phyloP scores from a whole-genome alignment of 2,888 invertebrate species.

The Crossocerus cetratus region DNA sequence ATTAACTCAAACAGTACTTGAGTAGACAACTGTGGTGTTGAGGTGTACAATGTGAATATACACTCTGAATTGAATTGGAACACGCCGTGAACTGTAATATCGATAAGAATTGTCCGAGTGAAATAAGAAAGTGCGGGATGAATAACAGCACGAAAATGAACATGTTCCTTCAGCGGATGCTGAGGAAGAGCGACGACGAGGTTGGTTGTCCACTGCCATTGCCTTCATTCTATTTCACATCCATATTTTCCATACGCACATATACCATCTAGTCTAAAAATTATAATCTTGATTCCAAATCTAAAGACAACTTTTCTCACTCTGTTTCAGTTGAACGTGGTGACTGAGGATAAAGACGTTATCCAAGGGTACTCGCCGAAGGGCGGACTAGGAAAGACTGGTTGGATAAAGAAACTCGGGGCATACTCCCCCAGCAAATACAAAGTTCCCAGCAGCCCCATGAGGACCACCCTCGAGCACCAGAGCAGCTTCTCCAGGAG shows the following conservation, averaged over 20 bases:
- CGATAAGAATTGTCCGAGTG: no score
- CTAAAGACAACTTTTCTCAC: no score
- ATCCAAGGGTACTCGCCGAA: no score
- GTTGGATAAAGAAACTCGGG: conserved; percentile 49
- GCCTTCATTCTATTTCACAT: not conserved
- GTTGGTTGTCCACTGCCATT: conserved; percentile 19
- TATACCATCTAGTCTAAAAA: not conserved
- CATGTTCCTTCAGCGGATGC: conserved; percentile 49
- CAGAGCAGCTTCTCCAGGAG: not conserved
- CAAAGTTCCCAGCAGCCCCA: conserved; percentile 6
- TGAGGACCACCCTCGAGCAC: not conserved
- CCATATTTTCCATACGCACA: not conserved
- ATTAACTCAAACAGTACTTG: no score
- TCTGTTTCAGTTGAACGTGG: conserved; percentile 12
- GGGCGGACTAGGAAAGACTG: conserved; percentile 6
- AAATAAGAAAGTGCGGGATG: not conserved
- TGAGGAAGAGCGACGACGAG: conserved; percentile 43
- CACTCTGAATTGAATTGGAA: no score
- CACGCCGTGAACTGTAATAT: no score
- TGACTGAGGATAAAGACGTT: not conserved
- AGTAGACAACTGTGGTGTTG: no score
- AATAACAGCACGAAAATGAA: conserved; percentile 48
- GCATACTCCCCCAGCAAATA: conserved; percentile 36
- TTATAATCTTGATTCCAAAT: no score
- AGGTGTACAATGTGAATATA: no score